phyloP scores from a whole-genome alignment of 2,888 invertebrate genomes.

The Netelia virgata region DNA sequence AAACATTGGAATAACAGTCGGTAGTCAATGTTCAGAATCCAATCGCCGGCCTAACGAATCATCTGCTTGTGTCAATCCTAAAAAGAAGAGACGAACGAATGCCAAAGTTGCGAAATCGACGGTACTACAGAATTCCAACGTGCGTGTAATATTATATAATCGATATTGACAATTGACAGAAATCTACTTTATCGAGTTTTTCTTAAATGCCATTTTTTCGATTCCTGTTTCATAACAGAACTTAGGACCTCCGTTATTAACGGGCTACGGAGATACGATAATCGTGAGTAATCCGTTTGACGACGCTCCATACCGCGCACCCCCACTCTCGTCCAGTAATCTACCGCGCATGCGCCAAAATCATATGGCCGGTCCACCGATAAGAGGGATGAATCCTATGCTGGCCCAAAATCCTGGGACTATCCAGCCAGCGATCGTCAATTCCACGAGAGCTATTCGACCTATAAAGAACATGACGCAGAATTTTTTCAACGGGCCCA shows the following conservation, averaged over 20 bases:
- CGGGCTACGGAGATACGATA: constrained; percentile 96
- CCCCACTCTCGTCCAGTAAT: constrained; percentile 85
- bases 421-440: constrained; percentile 82
- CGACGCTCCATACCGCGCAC: constrained; percentile 90
- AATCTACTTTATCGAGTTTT: background rate
- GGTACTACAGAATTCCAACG: constrained; percentile 89
- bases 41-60: constrained; percentile 89
- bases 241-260: constrained; percentile 92
- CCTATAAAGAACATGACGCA: constrained; percentile 87
- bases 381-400: constrained; percentile 88
- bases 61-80: constrained; percentile 92
- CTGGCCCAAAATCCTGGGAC: constrained; percentile 83
- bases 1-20: constrained; percentile 83
- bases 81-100: constrained; percentile 93
- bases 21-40: constrained; percentile 90
- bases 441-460: constrained; percentile 89
- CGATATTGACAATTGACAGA: too few species aligned
- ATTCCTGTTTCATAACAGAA: constrained; percentile 86
- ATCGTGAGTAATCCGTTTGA: constrained; percentile 98
- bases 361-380: constrained; percentile 88
- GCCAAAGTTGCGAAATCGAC: constrained; percentile 90
- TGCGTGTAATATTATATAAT: constrained; percentile 80
- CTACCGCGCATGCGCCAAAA: constrained; percentile 84
- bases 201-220: background rate
- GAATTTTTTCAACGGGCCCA: constrained; percentile 84